Percentiles rank a stretch among this genome's conserved stretches.
Conservation (phyloP, 2,113 vertebrate genomes). For the Tursiops truncatus region DNA sequence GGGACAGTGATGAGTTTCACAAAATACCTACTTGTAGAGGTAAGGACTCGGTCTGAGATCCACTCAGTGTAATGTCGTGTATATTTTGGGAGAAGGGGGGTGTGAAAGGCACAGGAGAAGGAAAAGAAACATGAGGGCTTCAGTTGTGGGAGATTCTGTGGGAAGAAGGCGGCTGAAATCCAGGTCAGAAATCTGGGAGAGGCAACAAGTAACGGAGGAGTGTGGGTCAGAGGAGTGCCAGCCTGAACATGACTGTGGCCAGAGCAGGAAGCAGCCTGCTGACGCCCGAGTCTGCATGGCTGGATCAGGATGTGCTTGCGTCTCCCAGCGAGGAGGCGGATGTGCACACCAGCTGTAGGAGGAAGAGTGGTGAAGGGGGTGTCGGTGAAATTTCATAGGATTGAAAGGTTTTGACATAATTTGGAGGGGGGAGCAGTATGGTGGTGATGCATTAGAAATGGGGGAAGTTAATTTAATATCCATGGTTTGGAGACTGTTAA, state of each 20-base stretch:
- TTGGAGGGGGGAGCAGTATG: not conserved
- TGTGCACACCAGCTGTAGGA: not conserved
- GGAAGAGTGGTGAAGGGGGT: not conserved
- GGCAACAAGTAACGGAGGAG: not conserved
- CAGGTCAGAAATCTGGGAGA: not conserved
- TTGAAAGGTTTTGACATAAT: not conserved
- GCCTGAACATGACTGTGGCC: not conserved
- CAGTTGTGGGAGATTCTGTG: not conserved
- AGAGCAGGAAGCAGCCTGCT: not conserved
- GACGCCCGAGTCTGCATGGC: not conserved
- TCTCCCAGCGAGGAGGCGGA: not conserved
- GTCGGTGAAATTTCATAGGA: not conserved
- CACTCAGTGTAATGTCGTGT: not conserved
- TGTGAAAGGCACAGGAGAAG: not conserved
- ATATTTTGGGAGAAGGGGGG: not conserved
- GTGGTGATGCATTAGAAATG: not conserved
- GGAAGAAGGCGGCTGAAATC: not conserved
- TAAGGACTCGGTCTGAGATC: not conserved
- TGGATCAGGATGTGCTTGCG: not conserved
- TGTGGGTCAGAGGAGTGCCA: not conserved
- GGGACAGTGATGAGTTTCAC: not conserved
- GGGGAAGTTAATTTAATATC: not conserved
- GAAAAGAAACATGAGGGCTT: not conserved
- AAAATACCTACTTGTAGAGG: not conserved
- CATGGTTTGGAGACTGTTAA: fast-evolving